These are phyloP conservation scores for Rhagonycha fulva DNA, from an alignment of 2,888 invertebrate species.

Conservation along the genomic window DNA sequence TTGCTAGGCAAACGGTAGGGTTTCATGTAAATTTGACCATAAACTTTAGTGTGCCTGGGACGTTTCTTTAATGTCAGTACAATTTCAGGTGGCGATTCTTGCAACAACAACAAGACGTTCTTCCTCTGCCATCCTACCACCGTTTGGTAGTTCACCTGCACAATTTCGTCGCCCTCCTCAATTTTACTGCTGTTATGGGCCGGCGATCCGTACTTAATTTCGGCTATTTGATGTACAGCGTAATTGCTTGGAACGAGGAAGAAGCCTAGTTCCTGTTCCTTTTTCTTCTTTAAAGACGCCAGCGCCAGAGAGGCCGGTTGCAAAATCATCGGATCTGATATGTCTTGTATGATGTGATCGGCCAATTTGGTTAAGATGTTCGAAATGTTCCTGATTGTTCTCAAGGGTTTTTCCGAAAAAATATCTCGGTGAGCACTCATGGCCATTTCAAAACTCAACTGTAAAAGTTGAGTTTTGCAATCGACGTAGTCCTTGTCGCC, in stretches of 20 bases:
- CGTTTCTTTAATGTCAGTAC: slow-evolving; percentile 81
- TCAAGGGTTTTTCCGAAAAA: slow-evolving; percentile 85
- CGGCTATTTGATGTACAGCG: slow-evolving; percentile 80
- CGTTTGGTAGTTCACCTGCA: slow-evolving; percentile 79
- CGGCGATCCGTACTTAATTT: slow-evolving; percentile 88
- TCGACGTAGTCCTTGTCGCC: slow-evolving; percentile 71
- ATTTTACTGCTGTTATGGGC: slow-evolving; percentile 91
- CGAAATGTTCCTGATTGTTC: slow-evolving; percentile 74
- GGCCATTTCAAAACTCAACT: slow-evolving; percentile 83
- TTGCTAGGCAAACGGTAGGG: slow-evolving; percentile 75
- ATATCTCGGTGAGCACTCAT: slow-evolving; percentile 89
- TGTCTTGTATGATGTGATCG: slow-evolving; percentile 85
- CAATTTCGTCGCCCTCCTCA: slow-evolving; percentile 95
- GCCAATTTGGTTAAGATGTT: slow-evolving; percentile 76
- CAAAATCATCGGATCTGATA: slow-evolving; percentile 85
- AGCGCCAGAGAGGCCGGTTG: slow-evolving; percentile 91
- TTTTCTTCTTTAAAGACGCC: slow-evolving; percentile 83
- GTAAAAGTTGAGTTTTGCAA: slow-evolving; percentile 72
- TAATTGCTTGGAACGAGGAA: slow-evolving; percentile 85
- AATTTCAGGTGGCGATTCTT: slow-evolving; percentile 80
- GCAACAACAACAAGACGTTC: slow-evolving; percentile 72
- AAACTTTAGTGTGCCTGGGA: slow-evolving; percentile 79
- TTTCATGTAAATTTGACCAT: slow-evolving; percentile 74
- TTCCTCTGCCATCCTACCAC: slow-evolving; percentile 83
- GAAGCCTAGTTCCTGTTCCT: slow-evolving; percentile 88